These are phyloP conservation scores for Pediacus dermestoides DNA, from an alignment of 2,888 invertebrate species.

Conservation along the genomic window DNA sequence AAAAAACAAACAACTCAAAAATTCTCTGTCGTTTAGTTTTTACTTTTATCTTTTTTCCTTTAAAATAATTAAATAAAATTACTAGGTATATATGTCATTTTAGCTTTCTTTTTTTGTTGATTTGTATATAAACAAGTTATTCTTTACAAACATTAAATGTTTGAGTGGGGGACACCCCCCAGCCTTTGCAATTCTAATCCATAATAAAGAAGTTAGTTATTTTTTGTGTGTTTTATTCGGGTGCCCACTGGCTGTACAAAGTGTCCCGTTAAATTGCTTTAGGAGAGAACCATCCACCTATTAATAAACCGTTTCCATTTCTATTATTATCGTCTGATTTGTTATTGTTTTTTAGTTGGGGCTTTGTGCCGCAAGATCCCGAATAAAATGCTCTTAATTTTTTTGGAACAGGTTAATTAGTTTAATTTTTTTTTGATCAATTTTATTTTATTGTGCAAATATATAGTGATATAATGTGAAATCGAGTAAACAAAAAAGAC, in stretches of 20 bases:
- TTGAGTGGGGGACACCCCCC: slow-evolving; percentile 14
- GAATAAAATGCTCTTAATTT: slow-evolving; percentile 17
- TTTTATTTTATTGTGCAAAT: slow-evolving; percentile 32
- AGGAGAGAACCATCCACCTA: slow-evolving; percentile 9
- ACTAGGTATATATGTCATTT: slow-evolving; percentile 35
- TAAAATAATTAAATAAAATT: slow-evolving; percentile 34
- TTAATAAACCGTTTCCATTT: too few species aligned
- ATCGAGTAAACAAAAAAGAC: too few species aligned
- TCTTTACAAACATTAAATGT: slow-evolving; percentile 16
- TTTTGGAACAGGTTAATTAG: slow-evolving; percentile 29
- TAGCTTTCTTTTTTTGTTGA: slow-evolving; percentile 35
- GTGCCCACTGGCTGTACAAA: slow-evolving; percentile 9
- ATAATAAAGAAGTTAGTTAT: slow-evolving; percentile 21
- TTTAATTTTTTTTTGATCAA: slow-evolving; percentile 25
- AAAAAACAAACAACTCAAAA: slow-evolving; percentile 18
- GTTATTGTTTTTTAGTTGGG: slow-evolving; percentile 14
- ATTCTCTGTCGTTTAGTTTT: slow-evolving; percentile 35
- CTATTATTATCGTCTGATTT: slow-evolving; percentile 22
- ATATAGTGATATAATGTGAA: slow-evolving; percentile 26
- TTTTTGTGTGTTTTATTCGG: slow-evolving; percentile 16
- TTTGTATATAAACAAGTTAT: slow-evolving; percentile 31
- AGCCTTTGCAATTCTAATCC: slow-evolving; percentile 22
- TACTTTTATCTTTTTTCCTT: slow-evolving; percentile 40
- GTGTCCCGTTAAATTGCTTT: slow-evolving; percentile 6
- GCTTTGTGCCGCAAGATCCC: slow-evolving; percentile 18